Evolutionary conservation across 2,797 vertebrate genomes (phyloP).

Genomic region (Phrynocephalus vlangalii): DNA sequence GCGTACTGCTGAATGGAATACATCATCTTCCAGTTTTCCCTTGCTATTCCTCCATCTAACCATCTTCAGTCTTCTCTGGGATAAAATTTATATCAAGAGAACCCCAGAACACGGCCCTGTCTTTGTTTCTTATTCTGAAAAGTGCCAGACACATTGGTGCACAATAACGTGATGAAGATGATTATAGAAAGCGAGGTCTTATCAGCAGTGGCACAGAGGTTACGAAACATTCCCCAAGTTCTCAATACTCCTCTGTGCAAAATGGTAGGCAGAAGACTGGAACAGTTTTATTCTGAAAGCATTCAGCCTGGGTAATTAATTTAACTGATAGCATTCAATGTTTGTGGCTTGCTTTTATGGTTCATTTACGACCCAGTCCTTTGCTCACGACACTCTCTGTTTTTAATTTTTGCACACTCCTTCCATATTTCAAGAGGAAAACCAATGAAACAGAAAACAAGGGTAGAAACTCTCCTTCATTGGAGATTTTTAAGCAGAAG

Average conservation of each 20-base stretch:
- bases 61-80: not conserved
- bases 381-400: not conserved
- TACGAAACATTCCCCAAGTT: not conserved
- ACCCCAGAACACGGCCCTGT: not conserved
- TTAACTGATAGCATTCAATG: not conserved
- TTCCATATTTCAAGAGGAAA: not conserved
- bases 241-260: not conserved
- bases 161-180: not conserved
- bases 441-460: not conserved
- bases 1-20: not conserved
- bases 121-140: not conserved
- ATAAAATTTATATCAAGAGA: not conserved
- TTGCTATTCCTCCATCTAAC: not conserved
- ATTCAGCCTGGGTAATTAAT: not conserved
- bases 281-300: not conserved
- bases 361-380: not conserved
- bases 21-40: not conserved
- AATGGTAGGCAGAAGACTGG: not conserved
- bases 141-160: too few species aligned
- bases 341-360: not conserved
- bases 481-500: too few species aligned
- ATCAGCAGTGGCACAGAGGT: not conserved
- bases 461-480: too few species aligned
- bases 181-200: not conserved
- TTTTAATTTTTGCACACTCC: not conserved